A percentile compares a stretch with the other conserved stretches of the same genome.
These are phyloP conservation scores for Schlechtendalia chinensis DNA, from an alignment of 1,140 invertebrate genomes.

Conservation along the genomic window DNA sequence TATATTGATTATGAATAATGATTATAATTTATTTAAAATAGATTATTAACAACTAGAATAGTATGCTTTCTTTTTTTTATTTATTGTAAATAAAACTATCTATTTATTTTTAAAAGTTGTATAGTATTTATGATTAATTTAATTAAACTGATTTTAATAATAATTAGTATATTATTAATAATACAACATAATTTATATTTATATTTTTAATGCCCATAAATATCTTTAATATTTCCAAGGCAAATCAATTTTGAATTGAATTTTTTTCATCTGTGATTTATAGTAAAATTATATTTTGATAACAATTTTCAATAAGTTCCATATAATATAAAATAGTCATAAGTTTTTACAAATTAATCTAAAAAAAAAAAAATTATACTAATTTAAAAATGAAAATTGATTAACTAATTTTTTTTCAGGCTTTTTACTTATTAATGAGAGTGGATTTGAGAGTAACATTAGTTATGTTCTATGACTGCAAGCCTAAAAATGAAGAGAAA, in stretches of 20 bases:
- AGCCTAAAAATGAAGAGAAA: constrained; percentile 36
- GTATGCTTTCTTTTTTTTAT: neutral
- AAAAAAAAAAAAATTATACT: no score
- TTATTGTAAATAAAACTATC: neutral
- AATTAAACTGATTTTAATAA: no score
- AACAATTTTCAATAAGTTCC: neutral
- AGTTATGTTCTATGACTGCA: neutral
- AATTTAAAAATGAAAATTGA: neutral
- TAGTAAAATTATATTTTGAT: neutral
- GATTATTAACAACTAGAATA: neutral
- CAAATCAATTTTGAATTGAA: no score
- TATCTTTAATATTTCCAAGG: no score
- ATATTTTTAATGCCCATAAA: no score
- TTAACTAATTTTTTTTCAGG: constrained; percentile 15
- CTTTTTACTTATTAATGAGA: neutral
- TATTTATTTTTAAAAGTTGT: neutral
- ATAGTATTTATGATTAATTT: no score
- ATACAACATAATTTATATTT: no score
- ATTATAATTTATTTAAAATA: neutral
- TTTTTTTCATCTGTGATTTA: neutral
- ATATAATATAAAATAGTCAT: no score
- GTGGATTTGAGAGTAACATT: constrained; percentile 28
- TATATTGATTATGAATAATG: neutral
- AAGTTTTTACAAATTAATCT: no score
- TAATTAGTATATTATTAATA: no score